Evolutionary conservation across 2,113 vertebrate genomes (phyloP), one percentile per base, ranked within the genome.

Genomic region (Varanus komodoensis): DNA sequence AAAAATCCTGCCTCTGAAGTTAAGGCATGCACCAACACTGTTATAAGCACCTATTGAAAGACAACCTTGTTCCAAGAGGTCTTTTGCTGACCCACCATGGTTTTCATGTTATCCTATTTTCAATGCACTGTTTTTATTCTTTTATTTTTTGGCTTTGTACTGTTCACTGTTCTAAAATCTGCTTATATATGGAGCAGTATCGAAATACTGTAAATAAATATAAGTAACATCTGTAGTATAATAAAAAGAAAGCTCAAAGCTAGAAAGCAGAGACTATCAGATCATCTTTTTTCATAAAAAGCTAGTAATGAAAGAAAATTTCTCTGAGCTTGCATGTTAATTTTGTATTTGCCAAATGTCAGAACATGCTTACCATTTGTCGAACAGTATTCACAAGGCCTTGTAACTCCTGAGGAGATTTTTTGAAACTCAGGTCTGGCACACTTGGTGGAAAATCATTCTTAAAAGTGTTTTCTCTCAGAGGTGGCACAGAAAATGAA

Each of bases 291-390:
- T 50, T 23, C 44, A 69, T 29, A 84, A 69, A 12, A 84, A 19
- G 15, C 77, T 15, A 57, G 8, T 38, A 38, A 44, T 34, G 14
- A 86, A 64, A 89, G 19, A 23, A 82, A 48, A 67, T 6, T n/a
- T 25, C 8, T 32, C 8, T 34, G 12, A 25, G 27, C n/a, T 34
- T 9, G 7, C 23, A 77, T 87, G 8, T 19, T 87, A 61, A 61
- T 61, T 87, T 87, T 77, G 6, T 57, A 57, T 61, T 57, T 82
- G 6, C 32, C 50, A 82, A 57, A 34, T 23, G 32, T 23, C 8
- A 57, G n/a, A 82, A 88, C 77, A n/a, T 74, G 54, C 79, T 89
- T 89, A 89, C 87, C 68, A 89, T 89, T 54, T 44, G 69, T 48
- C 34, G 34, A 89, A 82, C 50, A 74, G 80, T 19, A 48, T 89